phyloP scores from a whole-genome alignment of 2,797 vertebrate species.

The Champsocephalus esox region DNA sequence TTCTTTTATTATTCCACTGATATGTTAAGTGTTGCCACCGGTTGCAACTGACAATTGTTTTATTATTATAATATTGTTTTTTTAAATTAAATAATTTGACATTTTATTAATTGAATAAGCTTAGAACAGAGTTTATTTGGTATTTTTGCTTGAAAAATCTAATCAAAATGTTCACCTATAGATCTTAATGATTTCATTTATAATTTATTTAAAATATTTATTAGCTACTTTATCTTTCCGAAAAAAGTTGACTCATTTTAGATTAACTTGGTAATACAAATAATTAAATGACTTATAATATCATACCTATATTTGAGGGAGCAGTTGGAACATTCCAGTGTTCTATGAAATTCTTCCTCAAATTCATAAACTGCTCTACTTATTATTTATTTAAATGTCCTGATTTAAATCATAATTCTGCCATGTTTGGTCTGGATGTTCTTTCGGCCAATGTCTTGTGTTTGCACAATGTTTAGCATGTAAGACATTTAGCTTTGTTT shows the following conservation, averaged over 20 bases:
- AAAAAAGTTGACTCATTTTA: neutral
- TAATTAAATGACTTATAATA: neutral
- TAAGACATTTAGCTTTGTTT: neutral
- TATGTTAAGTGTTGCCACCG: neutral
- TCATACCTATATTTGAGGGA: neutral
- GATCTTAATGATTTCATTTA: conserved; percentile 5
- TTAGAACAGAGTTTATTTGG: neutral
- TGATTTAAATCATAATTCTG: neutral
- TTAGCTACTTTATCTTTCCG: neutral
- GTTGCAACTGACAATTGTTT: neutral
- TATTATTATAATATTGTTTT: neutral
- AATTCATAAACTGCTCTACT: neutral
- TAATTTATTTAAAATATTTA: neutral
- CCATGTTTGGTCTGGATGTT: neutral
- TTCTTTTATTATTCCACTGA: neutral
- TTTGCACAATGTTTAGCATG: neutral
- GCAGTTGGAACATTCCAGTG: neutral
- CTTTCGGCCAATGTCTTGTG: neutral
- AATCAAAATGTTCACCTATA: neutral
- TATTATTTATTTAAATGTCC: neutral
- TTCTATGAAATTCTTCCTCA: neutral
- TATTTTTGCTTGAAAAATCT: neutral
- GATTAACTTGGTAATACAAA: neutral
- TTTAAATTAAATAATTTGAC: neutral
- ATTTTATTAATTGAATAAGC: neutral